Evolutionary conservation across 2,888 invertebrate species (phyloP).

Genomic region (Cepaea hortensis): DNA sequence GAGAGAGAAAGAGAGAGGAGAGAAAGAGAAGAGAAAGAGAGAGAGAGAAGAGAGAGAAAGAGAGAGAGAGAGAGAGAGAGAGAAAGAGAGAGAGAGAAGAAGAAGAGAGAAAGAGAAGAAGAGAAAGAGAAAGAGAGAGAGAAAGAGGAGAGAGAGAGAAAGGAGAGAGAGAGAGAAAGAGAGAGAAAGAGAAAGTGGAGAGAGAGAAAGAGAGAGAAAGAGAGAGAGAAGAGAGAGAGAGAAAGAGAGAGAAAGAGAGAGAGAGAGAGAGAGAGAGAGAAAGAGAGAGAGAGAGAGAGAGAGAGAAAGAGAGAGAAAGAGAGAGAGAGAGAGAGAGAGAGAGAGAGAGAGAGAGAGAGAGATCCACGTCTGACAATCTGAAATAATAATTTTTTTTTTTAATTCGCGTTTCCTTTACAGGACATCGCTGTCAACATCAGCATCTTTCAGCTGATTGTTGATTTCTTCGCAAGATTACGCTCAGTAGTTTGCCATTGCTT

Average conservation of each 20-base stretch:
- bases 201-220: background rate
- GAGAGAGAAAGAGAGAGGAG: background rate
- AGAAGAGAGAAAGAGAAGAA: too few relatives aligned
- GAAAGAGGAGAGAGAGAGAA: too few relatives aligned
- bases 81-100: background rate
- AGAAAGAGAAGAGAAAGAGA: background rate
- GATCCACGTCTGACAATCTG: background rate
- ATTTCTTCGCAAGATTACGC: too few relatives aligned
- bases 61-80: background rate
- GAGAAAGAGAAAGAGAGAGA: too few relatives aligned
- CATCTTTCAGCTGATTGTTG: too few relatives aligned
- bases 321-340: background rate
- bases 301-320: background rate
- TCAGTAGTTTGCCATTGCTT: too few relatives aligned
- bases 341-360: background rate
- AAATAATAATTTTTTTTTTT: too few relatives aligned
- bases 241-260: background rate
- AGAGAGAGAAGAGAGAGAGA: background rate
- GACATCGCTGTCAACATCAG: too few relatives aligned
- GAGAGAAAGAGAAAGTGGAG: background rate
- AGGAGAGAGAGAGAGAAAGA: too few relatives aligned
- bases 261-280: background rate
- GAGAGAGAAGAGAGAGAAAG: background rate
- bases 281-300: conserved; percentile 2
- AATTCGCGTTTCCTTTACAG: too few relatives aligned